Evolutionary conservation across 2,888 invertebrate species (phyloP), one percentile per base, ranked within the genome.

Genomic region (Dryadula phaetusa): DNA sequence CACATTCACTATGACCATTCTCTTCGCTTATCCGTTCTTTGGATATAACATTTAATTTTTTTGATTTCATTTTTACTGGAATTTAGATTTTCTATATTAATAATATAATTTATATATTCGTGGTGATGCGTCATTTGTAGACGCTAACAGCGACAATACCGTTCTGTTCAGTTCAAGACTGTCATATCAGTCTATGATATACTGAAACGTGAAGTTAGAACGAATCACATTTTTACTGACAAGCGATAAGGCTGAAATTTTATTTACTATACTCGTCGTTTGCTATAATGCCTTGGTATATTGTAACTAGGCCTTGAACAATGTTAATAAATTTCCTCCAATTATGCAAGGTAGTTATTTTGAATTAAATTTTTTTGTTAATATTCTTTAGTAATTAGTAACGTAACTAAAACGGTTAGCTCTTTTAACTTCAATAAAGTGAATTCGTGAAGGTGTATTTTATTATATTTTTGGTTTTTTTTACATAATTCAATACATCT

Each of bases 1-100:
- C 86, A 60, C 82, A 79, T 63, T 82, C 77, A 32, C 71, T 5
- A 18, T 52, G 58, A 18, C 70, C 65, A 12, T 61, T 49, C 25
- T 69, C 60, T 14, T 65, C 67, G 3, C 53, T 62, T 46, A 22
- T 64, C 16, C 42, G 4, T 34, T 25, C 12, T 25, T 34, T 53
- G 22, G 46, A 44, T 25, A 52, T 34, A 46, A 42, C 20, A 47
- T 67, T 62, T n/a, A 34, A 12, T 20, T 25, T 10, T 34, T 60
- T 53, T 12, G 46, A 46, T 20, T 60, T 34, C 58, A 58, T 63
- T 63, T 34, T 62, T 2, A 34, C 5, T n/a, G 6, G 1, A 52
- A 52, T 16, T 10, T 16, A n/a, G 16, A 40, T 10, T 22, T 40
- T 2, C 6, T 37, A 37, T 7, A 37, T 3, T 8, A 37, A 22